Base-by-base conservation (phyloP, 2,797 vertebrate genomes). In the Myripristis jacobus region DNA sequence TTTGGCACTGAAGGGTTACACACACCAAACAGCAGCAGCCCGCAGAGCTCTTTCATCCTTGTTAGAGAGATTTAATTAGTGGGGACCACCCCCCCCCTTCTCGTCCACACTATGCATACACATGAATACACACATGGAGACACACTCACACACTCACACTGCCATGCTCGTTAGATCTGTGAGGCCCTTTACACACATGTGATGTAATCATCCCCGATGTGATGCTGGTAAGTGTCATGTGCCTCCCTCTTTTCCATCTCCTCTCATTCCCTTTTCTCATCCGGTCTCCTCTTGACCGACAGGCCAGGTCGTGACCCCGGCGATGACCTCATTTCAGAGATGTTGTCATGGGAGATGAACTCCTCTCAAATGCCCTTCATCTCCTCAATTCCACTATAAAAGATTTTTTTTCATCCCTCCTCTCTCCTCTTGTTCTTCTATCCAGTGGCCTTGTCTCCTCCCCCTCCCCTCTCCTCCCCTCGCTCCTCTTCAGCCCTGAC, bases 261-360 rank as follows among this genome's bases (percentile, higher is more conserved):
- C 10, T 34, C 25, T 31, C 8, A 31, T 34, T 19, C 43, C n/a
- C 16, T 54, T 67, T 64, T 44, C 57, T 59, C n/a, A n/a, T 29
- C 27, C 34, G 22, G 19, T 66, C 60, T 63, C 54, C 57, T 27
- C 50, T 43, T 75, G 79, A 87, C 68, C 76, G 73, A 64, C 57
- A 66, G 38, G 43, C 56, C 56, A 7, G 68, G 78, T 82, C 69
- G 2, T 54, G 54, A 66, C 70, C 68, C 56, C 56, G 13, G 9
- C 0, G 6, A 50, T 77, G 73, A 81, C 81, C 69, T 85, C 66
- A 73, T 74, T 67, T 54, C 69, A 46, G 54, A 67, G 50, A 79
- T 83, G 77, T 86, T 79, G 83, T 85, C 75, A 86, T 86, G 74
- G 64, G 71, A 85, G 57, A 62, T 62, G 73, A 1, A 4, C 21